Evolutionary conservation across 2,113 vertebrate species (phyloP).

Genomic region (Speoplatyrhinus poulsoni): DNA sequence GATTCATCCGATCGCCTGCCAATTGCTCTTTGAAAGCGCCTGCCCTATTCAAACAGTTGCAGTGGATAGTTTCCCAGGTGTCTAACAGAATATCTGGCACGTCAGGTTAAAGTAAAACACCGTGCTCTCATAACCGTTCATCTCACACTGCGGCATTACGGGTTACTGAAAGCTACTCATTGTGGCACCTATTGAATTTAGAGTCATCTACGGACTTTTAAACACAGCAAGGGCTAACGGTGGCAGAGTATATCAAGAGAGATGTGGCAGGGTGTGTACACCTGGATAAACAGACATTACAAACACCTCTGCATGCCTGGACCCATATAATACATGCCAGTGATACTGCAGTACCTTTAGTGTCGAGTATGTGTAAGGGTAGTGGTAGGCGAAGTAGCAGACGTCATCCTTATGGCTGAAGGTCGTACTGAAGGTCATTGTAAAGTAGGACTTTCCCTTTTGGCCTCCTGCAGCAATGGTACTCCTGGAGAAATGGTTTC

Average conservation of each 20-base stretch:
- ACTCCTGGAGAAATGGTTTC: slow-evolving; percentile 97
- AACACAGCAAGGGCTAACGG: too few species aligned
- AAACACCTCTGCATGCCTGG: background rate
- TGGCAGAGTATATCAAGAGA: background rate
- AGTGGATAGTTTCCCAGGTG: too few species aligned
- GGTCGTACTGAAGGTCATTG: slow-evolving; percentile 90
- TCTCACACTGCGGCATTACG: too few species aligned
- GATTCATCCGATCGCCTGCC: too few species aligned
- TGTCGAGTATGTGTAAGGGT: slow-evolving; percentile 94
- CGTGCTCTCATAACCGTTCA: background rate
- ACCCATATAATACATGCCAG: background rate
- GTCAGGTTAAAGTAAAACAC: background rate
- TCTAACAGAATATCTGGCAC: too few species aligned
- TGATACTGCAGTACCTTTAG: slow-evolving; percentile 82
- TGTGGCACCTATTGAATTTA: too few species aligned
- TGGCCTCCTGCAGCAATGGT: slow-evolving; percentile 93
- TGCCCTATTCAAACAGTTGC: too few species aligned
- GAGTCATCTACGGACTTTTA: too few species aligned
- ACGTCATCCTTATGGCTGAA: slow-evolving; percentile 98
- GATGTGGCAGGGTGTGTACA: background rate
- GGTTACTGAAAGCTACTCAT: too few species aligned
- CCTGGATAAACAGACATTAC: background rate
- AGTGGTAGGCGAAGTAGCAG: slow-evolving; percentile 99
- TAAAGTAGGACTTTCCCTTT: slow-evolving; percentile 97
- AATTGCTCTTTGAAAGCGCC: too few species aligned